Conservation (phyloP, 2,113 vertebrate species). For the Aegithalos caudatus region DNA sequence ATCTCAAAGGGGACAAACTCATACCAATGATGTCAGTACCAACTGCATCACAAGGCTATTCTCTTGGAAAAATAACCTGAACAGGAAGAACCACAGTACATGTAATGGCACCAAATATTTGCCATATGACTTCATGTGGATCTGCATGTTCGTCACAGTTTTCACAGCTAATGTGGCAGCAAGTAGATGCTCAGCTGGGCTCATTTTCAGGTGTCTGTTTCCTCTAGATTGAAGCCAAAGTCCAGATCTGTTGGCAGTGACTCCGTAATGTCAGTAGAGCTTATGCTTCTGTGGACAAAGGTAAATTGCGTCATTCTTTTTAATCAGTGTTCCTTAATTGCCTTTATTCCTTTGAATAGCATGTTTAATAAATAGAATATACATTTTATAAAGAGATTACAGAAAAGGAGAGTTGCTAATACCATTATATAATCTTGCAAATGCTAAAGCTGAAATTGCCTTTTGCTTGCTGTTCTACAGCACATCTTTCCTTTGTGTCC, state of each 20-base stretch:
- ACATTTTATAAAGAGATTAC: neutral
- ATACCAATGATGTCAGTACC: neutral
- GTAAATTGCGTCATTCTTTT: constrained; percentile 15
- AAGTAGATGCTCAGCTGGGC: neutral
- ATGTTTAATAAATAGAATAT: neutral
- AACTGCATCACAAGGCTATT: neutral
- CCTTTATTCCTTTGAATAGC: neutral
- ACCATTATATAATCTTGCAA: neutral
- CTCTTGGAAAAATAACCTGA: neutral
- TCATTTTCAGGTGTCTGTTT: constrained; percentile 11
- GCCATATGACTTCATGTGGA: neutral
- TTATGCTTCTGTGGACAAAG: constrained; percentile 6
- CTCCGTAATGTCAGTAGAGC: neutral
- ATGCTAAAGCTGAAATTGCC: neutral
- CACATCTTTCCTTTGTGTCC: neutral
- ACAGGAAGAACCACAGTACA: neutral
- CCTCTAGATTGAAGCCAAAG: constrained; percentile 42
- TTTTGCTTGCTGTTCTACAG: constrained; percentile 15
- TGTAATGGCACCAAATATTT: constrained; percentile 1
- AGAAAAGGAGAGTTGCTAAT: neutral
- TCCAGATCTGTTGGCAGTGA: constrained; percentile 28
- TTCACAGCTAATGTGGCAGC: neutral
- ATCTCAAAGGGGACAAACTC: neutral
- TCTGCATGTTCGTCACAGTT: neutral
- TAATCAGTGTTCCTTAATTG: constrained; percentile 24